A percentile compares a stretch with the other conserved stretches of the same genome.
Evolutionary conservation across 1,140 invertebrate genomes (phyloP).

Genomic region (Cotesia glomerata): DNA sequence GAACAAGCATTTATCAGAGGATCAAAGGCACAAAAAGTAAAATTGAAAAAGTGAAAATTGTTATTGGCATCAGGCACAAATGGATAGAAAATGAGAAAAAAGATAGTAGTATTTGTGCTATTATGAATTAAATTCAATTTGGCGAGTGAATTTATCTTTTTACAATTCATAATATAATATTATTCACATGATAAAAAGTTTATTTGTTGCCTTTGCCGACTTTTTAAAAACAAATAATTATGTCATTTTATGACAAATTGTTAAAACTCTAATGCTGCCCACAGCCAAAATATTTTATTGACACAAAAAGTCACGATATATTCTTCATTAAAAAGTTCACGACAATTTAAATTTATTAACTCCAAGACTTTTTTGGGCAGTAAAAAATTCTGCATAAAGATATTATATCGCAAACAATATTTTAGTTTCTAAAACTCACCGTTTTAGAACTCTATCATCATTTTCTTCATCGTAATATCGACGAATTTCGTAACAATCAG

Average conservation of each 20-base stretch:
- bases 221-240: neutral
- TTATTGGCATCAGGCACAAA: conserved; percentile 44
- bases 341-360: conserved; percentile 39
- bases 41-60: conserved; percentile 39
- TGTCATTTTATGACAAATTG: conserved; percentile 4
- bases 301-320: conserved; percentile 7
- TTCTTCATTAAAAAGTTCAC: conserved; percentile 37
- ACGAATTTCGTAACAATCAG: neutral
- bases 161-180: too few species aligned
- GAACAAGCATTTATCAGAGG: conserved; percentile 35
- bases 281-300: conserved; percentile 23
- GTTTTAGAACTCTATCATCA: neutral
- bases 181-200: too few species aligned
- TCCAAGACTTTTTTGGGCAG: conserved; percentile 51
- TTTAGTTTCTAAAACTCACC: neutral
- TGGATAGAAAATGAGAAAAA: conserved; percentile 43
- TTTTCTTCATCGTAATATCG: neutral
- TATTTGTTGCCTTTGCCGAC: neutral
- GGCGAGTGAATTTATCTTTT: neutral
- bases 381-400: conserved; percentile 36
- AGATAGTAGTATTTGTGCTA: conserved; percentile 5
- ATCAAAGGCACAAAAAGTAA: conserved; percentile 57
- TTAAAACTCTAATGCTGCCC: conserved; percentile 23
- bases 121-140: conserved; percentile 20
- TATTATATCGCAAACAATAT: conserved; percentile 34